phyloP scores from a whole-genome alignment of 1,140 invertebrate species.

The Drosophila elegans region DNA sequence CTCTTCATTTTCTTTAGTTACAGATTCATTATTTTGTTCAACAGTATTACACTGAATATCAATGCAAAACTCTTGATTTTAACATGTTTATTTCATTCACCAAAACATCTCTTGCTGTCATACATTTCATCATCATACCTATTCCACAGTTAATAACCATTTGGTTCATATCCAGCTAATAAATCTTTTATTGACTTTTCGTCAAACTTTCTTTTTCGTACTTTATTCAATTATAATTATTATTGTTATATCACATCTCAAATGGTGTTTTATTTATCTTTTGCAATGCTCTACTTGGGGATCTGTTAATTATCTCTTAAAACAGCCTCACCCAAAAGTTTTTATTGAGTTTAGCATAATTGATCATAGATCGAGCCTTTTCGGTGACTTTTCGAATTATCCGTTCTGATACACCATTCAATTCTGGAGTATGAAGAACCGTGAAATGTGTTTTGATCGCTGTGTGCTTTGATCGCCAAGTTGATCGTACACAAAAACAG shows the following conservation, averaged over 20 bases:
- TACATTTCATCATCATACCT: slow-evolving; percentile 71
- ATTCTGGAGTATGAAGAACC: not conserved
- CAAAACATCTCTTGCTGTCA: slow-evolving; percentile 74
- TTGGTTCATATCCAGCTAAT: not conserved
- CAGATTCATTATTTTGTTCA: not conserved
- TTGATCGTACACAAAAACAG: too few relatives aligned
- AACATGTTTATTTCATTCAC: slow-evolving; percentile 19
- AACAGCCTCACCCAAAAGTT: slow-evolving; percentile 1
- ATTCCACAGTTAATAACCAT: slow-evolving; percentile 11
- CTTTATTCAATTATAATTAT: slow-evolving; percentile 1
- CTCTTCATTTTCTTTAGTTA: not conserved
- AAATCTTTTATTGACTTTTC: slow-evolving; percentile 2
- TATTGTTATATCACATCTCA: slow-evolving; percentile 11
- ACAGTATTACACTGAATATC: too few relatives aligned
- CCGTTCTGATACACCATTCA: slow-evolving; percentile 3
- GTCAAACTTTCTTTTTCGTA: not conserved
- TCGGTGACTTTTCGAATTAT: slow-evolving; percentile 15
- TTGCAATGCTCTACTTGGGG: slow-evolving; percentile 3
- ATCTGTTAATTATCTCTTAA: slow-evolving; percentile 6
- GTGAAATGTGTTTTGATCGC: too few relatives aligned
- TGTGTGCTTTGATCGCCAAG: too few relatives aligned
- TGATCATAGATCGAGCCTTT: slow-evolving; percentile 5
- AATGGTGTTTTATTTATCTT: slow-evolving; percentile 4
- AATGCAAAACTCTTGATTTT: slow-evolving; percentile 9
- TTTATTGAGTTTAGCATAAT: not conserved